Percentiles rank a stretch among this genome's conserved stretches.
phyloP scores from a whole-genome alignment of 1,140 invertebrate species.

The Drosophila rhopaloa region DNA sequence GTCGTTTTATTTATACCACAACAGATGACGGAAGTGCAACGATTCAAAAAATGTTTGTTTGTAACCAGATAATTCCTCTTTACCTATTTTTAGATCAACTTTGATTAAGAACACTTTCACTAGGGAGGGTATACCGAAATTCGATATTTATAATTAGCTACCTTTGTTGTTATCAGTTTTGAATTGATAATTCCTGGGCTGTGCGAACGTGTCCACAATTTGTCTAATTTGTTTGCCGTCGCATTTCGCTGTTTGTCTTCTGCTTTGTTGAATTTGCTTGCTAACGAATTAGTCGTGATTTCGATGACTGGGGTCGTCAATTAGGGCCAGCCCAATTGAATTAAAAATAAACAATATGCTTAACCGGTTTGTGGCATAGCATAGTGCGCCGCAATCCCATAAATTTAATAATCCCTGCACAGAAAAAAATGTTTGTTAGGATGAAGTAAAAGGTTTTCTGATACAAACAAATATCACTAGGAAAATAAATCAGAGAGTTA shows the following conservation, averaged over 20 bases:
- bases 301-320: constrained; percentile 50
- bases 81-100: constrained; percentile 6
- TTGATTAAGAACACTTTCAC: background rate
- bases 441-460: background rate
- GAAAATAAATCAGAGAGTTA: too few species aligned
- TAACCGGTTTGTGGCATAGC: constrained; percentile 23
- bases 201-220: constrained; percentile 26
- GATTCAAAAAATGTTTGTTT: constrained; percentile 25
- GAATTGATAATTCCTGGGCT: constrained; percentile 36
- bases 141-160: background rate
- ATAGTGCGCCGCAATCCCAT: background rate
- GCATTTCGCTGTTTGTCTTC: constrained; percentile 63
- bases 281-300: constrained; percentile 78
- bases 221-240: constrained; percentile 66
- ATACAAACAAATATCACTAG: background rate
- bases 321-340: constrained; percentile 64
- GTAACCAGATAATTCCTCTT: constrained; percentile 4
- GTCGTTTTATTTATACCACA: constrained; percentile 10
- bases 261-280: constrained; percentile 68
- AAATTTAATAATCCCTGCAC: constrained; percentile 19
- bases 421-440: background rate
- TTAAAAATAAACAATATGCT: constrained; percentile 64
- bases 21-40: constrained; percentile 14
- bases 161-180: constrained; percentile 38
- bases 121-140: constrained; percentile 22